Evolutionary conservation across 2,888 invertebrate genomes (phyloP).

Genomic region (Polietes domitor): DNA sequence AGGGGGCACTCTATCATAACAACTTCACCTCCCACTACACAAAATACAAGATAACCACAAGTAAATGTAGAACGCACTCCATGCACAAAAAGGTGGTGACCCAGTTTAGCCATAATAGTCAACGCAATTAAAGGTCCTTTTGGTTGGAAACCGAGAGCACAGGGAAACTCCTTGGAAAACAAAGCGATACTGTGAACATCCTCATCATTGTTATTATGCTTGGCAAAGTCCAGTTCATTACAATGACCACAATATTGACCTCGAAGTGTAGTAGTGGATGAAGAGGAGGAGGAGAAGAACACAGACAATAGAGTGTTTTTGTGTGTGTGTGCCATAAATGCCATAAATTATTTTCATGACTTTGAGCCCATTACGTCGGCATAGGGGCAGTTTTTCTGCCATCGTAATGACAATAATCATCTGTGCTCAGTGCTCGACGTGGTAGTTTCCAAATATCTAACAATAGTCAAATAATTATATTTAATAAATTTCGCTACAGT

Average conservation of each 20-base stretch:
- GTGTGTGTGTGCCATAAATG: background rate
- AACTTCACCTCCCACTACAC: slow-evolving; percentile 15
- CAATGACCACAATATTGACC: slow-evolving; percentile 55
- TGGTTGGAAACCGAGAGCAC: slow-evolving; percentile 29
- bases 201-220: slow-evolving; percentile 32
- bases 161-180: background rate
- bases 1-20: slow-evolving; percentile 40
- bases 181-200: slow-evolving; percentile 4
- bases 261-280: background rate
- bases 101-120: slow-evolving; percentile 57
- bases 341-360: slow-evolving; percentile 58
- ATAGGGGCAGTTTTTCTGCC: slow-evolving; percentile 53
- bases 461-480: slow-evolving; percentile 64
- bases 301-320: slow-evolving; percentile 45
- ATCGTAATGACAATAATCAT: slow-evolving; percentile 22
- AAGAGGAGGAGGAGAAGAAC: slow-evolving; percentile 26
- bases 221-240: slow-evolving; percentile 43
- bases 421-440: slow-evolving; percentile 32
- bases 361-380: background rate
- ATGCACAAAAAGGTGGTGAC: slow-evolving; percentile 59
- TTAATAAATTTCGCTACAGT: slow-evolving; percentile 62
- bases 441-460: slow-evolving; percentile 17
- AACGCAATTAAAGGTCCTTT: slow-evolving; percentile 59
- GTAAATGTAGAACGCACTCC: background rate
- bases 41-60: slow-evolving; percentile 16